A percentile compares a stretch with the other conserved stretches of the same genome.
Conservation (phyloP, 1,140 invertebrate species). For the Ips typographus region DNA sequence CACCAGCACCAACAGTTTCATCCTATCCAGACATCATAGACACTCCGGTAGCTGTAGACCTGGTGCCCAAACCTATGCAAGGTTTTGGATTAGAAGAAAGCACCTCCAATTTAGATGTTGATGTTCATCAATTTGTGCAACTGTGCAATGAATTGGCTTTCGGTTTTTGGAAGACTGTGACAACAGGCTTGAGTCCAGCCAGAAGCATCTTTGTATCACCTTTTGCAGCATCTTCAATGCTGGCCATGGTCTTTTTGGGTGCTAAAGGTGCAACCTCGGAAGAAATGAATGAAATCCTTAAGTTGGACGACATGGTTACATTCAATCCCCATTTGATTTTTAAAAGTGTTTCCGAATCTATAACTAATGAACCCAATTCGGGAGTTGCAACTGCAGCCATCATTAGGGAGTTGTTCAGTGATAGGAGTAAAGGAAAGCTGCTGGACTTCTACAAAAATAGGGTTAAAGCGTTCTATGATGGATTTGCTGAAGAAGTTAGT, state of each 20-base stretch:
- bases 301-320: constrained; percentile 81
- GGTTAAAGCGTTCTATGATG: constrained; percentile 81
- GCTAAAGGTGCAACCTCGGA: constrained; percentile 83
- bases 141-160: constrained; percentile 84
- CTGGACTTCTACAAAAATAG: constrained; percentile 83
- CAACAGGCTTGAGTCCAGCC: constrained; percentile 67
- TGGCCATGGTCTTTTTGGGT: constrained; percentile 87
- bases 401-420: constrained; percentile 75
- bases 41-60: constrained; percentile 52
- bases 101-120: constrained; percentile 61
- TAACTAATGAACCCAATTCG: constrained; percentile 59
- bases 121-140: constrained; percentile 54
- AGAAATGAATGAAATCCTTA: constrained; percentile 84
- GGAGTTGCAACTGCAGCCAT: constrained; percentile 75
- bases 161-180: constrained; percentile 72
- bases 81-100: constrained; percentile 74
- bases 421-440: constrained; percentile 73
- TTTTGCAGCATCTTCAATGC: constrained; percentile 77
- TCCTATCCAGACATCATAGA: constrained; percentile 33
- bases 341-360: constrained; percentile 78
- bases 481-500: constrained; percentile 79
- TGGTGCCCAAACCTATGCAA: constrained; percentile 61
- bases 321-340: constrained; percentile 86
- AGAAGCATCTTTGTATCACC: constrained; percentile 82
- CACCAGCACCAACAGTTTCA: constrained; percentile 9